A percentile compares a stretch with the other conserved stretches of the same genome.
phyloP scores from a whole-genome alignment of 2,797 vertebrate species.

The Ctenochaetus hawaiiensis region DNA sequence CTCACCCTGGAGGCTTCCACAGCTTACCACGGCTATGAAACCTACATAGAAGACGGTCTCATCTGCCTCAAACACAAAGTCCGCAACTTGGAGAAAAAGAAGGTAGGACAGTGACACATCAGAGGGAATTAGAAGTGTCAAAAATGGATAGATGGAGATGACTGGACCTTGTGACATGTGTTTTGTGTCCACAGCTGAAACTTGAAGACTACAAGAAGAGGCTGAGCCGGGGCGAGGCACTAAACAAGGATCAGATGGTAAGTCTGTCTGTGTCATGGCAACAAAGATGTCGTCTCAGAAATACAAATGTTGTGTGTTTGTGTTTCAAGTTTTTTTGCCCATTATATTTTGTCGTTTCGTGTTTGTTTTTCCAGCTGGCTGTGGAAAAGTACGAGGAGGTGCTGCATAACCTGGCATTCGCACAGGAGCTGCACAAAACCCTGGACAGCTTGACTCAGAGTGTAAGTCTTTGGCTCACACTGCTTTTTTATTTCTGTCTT shows the following conservation, averaged over 20 bases:
- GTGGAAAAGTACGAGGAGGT: conserved; percentile 95
- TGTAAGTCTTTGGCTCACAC: conserved; percentile 75
- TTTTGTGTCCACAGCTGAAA: conserved; percentile 87
- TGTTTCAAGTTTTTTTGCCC: not conserved
- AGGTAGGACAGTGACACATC: conserved; percentile 82
- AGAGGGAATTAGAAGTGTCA: rapidly evolving
- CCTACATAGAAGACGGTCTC: conserved; percentile 94
- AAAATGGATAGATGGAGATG: not conserved
- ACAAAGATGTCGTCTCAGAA: not conserved
- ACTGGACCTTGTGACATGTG: not conserved
- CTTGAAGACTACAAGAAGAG: conserved; percentile 92
- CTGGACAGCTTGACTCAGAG: conserved; percentile 92
- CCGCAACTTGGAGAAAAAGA: conserved; percentile 98
- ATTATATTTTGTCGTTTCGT: too few species aligned
- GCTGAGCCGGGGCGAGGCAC: conserved; percentile 87
- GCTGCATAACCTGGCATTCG: conserved; percentile 93
- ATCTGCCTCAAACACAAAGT: conserved; percentile 98
- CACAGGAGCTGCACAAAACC: conserved; percentile 93
- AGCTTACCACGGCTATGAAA: conserved; percentile 91
- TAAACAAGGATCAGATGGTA: conserved; percentile 96
- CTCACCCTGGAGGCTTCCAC: conserved; percentile 77
- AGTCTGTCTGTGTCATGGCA: conserved; percentile 22
- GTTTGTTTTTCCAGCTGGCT: conserved; percentile 85
- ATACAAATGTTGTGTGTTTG: rapidly evolving
- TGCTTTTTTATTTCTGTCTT: not conserved